Base-by-base conservation (phyloP, 2,888 invertebrate species). In the Allygus modestus region DNA sequence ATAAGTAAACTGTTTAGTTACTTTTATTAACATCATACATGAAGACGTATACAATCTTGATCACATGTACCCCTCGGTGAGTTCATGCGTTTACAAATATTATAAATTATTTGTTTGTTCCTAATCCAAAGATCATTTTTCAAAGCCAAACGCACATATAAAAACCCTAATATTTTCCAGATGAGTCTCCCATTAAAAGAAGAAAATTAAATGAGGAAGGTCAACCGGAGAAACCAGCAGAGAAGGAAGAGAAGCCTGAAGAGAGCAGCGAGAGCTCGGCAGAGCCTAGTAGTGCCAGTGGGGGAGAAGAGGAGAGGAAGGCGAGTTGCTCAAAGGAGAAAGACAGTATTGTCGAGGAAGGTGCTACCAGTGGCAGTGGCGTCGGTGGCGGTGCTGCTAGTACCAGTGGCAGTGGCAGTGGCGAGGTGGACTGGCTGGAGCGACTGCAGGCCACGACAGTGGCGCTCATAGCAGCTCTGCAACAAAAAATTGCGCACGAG, bases 291-390 rank as follows among this genome's bases (percentile, higher is more conserved):
- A 81, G 37, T 23, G 5, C 28, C 17, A 51, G 73, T 58, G 46
- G 58, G 9, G 54, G 58, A 54, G 33, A 58, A 28, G 69, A 71
- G 15, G 46, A 46, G 26, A 43, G 17, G 23, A 82, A 69, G 43
- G 84, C 84, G n/a, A 43, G 84, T 37, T 65, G 82, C 37, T 84
- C 84, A 0, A 84, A 82, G 51, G 84, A 82, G 31, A 71, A 79
- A 33, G 81, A 54, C 37, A 33, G 26, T 58, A 37, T 23, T 11
- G 33, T 77, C 1, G 20, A 20, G 4, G 43, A 28, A 11, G 41
- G 41, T 5, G 41, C 23, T 51, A 20, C 7, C 23, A 41, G 41
- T 26, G 73, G 61, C 9, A 46, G 61, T 43, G 37, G 33, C 12
- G 73, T 41, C 7, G 37, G 23, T n/a, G 1, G 23, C 5, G 37